phyloP scores from a whole-genome alignment of 1,140 invertebrate genomes.

The Hormaphis cornu region DNA sequence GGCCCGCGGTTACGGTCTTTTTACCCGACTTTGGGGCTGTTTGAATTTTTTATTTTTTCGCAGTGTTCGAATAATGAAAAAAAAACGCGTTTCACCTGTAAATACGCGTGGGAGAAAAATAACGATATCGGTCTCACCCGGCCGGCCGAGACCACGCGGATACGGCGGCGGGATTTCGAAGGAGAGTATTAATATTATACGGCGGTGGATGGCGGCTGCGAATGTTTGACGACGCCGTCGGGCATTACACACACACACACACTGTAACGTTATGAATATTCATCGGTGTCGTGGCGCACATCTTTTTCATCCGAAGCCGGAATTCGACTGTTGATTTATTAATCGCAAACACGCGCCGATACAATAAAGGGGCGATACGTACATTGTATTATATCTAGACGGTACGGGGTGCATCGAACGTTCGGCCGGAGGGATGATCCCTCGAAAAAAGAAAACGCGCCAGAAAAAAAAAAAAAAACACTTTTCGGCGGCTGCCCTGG shows the following conservation, averaged over 20 bases:
- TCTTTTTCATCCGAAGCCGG: slow-evolving; percentile 21
- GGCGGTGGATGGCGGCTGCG: background rate
- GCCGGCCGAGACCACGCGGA: no score
- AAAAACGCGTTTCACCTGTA: no score
- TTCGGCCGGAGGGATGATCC: background rate
- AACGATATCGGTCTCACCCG: no score
- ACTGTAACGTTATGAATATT: slow-evolving; percentile 15
- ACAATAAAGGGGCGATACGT: slow-evolving; percentile 11
- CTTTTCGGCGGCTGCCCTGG: no score
- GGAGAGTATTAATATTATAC: background rate
- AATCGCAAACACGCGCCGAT: slow-evolving; percentile 10
- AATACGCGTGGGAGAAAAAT: no score
- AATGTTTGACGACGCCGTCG: slow-evolving; percentile 22
- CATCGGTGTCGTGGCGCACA: slow-evolving; percentile 26
- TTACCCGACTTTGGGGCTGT: no score
- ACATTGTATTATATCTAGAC: background rate
- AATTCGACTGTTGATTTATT: slow-evolving; percentile 33
- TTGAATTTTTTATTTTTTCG: no score
- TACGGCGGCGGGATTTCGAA: no score
- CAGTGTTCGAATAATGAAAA: no score
- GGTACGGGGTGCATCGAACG: background rate
- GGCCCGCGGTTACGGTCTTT: no score
- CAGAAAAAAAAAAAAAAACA: no score
- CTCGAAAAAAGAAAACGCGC: no score
- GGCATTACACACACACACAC: background rate